phyloP scores from a whole-genome alignment of 2,888 invertebrate genomes.

The Platycnemis pennipes region DNA sequence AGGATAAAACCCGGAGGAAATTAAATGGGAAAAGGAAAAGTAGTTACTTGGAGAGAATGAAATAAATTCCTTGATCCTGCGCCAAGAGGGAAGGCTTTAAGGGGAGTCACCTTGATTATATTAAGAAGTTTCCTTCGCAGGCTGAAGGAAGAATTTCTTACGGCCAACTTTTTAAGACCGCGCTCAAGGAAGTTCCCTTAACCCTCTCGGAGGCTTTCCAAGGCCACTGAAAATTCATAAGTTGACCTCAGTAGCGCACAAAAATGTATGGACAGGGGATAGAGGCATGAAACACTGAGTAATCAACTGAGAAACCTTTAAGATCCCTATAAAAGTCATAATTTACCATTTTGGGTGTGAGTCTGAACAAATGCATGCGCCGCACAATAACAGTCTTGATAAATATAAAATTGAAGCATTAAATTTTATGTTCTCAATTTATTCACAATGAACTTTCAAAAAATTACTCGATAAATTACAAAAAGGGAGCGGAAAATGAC shows the following conservation, averaged over 20 bases:
- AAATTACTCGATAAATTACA: no score
- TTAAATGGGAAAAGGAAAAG: not conserved
- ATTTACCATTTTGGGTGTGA: not conserved
- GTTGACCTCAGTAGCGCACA: slow-evolving; percentile 13
- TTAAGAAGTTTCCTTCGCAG: not conserved
- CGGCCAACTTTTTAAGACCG: slow-evolving; percentile 14
- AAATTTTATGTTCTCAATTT: not conserved
- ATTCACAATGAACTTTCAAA: no score
- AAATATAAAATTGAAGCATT: not conserved
- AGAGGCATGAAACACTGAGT: not conserved
- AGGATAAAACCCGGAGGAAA: not conserved
- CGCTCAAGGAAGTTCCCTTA: slow-evolving; percentile 7
- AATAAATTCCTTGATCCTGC: not conserved
- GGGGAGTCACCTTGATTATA: slow-evolving; percentile 22
- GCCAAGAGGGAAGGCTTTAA: not conserved
- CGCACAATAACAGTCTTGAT: not conserved
- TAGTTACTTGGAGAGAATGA: not conserved
- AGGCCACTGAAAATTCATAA: slow-evolving; percentile 36
- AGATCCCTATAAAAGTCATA: not conserved
- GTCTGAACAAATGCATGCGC: not conserved
- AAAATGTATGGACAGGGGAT: not conserved
- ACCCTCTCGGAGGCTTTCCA: slow-evolving; percentile 14
- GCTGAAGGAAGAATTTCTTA: not conserved
- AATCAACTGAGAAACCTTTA: not conserved
- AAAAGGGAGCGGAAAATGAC: no score